These are phyloP conservation scores for Oxyruncus cristatus DNA, from an alignment of 2,113 vertebrate genomes.

Conservation along the genomic window DNA sequence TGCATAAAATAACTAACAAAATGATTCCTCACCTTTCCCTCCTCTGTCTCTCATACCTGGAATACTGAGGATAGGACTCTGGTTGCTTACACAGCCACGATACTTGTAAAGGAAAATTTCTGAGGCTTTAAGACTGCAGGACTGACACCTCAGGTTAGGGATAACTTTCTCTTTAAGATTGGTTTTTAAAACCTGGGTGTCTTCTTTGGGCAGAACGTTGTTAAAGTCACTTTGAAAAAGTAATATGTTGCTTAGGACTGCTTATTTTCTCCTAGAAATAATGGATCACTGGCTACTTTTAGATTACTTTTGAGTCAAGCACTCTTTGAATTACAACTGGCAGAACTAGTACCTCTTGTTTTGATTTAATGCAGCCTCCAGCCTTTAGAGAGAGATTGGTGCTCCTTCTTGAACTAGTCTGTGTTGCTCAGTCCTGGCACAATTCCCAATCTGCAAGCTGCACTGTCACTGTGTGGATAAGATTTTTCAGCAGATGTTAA, in stretches of 20 bases:
- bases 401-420: not conserved
- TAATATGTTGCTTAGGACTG: not conserved
- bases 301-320: not conserved
- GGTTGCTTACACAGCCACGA: not conserved
- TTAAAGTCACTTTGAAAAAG: conserved; percentile 3
- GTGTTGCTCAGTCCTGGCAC: not conserved
- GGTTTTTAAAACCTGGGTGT: not conserved
- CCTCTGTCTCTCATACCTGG: not conserved
- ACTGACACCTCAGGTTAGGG: not conserved
- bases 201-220: not conserved
- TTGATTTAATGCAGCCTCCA: not conserved
- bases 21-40: not conserved
- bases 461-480: not conserved
- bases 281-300: not conserved
- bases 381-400: not conserved
- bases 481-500: not conserved
- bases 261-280: conserved; percentile 9
- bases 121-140: not conserved
- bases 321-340: not conserved
- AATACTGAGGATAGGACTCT: not conserved
- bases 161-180: not conserved
- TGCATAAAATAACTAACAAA: not conserved
- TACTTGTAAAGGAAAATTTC: not conserved
- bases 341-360: not conserved
- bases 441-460: not conserved